These are phyloP conservation scores for Maccullochella peelii DNA, from an alignment of 2,113 vertebrate genomes.

Conservation along the genomic window DNA sequence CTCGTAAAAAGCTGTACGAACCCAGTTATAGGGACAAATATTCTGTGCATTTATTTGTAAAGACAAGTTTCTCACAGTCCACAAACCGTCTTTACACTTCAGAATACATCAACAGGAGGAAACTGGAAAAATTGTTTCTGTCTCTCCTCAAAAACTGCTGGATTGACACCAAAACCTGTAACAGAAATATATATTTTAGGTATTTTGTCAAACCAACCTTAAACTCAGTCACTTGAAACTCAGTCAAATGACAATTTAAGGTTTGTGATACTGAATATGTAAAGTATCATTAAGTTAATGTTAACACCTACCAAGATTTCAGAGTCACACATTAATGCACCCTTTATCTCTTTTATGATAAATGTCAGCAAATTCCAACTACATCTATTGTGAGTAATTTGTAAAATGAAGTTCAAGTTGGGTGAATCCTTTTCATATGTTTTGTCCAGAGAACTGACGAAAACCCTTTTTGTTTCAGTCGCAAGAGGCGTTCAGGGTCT, in stretches of 20 bases:
- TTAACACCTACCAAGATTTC: neutral
- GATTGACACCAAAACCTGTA: neutral
- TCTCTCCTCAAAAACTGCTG: neutral
- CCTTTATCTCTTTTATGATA: neutral
- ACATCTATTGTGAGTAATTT: neutral
- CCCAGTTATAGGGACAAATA: neutral
- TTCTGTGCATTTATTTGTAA: neutral
- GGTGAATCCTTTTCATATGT: accelerated
- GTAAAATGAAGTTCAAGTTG: neutral
- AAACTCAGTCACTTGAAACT: neutral
- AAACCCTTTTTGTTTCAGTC: conserved; percentile 74
- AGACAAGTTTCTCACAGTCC: too few species aligned
- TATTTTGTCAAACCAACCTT: neutral
- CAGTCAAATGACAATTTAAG: neutral
- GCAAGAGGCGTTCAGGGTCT: conserved; percentile 91
- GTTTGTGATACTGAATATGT: neutral
- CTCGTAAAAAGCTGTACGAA: too few species aligned
- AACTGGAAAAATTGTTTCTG: neutral
- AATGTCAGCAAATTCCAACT: neutral
- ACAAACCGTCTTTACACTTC: neutral
- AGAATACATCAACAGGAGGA: neutral
- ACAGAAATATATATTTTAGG: neutral
- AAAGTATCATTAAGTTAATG: neutral
- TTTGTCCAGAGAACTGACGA: conserved; percentile 6
- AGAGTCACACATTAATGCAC: neutral